A percentile compares a stretch with the other conserved stretches of the same genome.
phyloP scores from a whole-genome alignment of 2,888 invertebrate genomes.

The Aleiodes alternator region DNA sequence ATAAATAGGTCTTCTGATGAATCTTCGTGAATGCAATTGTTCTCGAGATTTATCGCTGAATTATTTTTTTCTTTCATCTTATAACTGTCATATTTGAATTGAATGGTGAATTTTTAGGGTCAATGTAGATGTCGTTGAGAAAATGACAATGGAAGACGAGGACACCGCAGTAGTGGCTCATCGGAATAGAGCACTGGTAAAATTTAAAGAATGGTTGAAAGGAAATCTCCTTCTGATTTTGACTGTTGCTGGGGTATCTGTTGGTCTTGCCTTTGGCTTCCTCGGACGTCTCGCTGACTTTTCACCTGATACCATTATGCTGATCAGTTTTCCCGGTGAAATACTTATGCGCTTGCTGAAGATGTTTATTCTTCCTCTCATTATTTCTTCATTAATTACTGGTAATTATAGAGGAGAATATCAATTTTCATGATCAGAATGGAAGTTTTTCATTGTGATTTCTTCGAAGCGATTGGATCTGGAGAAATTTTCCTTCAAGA shows the following conservation, averaged over 20 bases:
- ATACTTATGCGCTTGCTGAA: constrained; percentile 82
- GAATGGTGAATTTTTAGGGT: constrained; percentile 41
- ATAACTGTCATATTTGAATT: constrained; percentile 4
- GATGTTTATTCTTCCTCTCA: constrained; percentile 83
- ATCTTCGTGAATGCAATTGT: too few relatives aligned
- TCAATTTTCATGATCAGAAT: background rate
- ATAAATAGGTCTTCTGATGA: too few relatives aligned
- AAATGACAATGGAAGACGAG: constrained; percentile 64
- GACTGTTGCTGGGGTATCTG: constrained; percentile 78
- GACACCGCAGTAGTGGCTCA: constrained; percentile 45
- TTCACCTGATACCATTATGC: constrained; percentile 77
- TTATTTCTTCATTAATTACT: constrained; percentile 81
- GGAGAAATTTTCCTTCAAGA: too few relatives aligned
- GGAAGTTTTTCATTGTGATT: background rate
- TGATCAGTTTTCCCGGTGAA: constrained; percentile 82
- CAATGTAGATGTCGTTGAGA: constrained; percentile 64
- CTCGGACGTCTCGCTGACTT: constrained; percentile 76
- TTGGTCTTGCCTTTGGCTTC: constrained; percentile 80
- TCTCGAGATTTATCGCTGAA: background rate
- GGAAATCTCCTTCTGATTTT: constrained; percentile 79
- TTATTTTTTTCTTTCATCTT: background rate
- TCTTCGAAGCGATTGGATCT: background rate
- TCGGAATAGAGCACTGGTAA: constrained; percentile 58
- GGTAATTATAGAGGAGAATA: constrained; percentile 70
- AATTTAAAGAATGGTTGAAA: constrained; percentile 73